A percentile compares a stretch with the other conserved stretches of the same genome.
Evolutionary conservation across 2,888 invertebrate species (phyloP).

Genomic region (Germaria angustata): DNA sequence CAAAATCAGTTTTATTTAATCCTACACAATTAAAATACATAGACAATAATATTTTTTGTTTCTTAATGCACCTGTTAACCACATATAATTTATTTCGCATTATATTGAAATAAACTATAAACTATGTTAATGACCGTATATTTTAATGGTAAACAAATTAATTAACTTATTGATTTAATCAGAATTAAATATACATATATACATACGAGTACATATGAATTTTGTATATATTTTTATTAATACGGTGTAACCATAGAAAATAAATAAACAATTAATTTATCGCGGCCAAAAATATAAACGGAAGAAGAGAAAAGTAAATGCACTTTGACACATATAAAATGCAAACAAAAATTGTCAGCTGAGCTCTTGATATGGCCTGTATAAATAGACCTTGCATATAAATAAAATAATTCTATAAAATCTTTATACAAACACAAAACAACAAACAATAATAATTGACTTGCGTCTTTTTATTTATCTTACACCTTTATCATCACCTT

Average conservation of each 20-base stretch:
- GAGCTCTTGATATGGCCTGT: too few species aligned
- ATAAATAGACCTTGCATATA: too few species aligned
- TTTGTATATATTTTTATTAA: background rate
- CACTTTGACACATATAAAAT: too few species aligned
- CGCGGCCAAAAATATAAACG: too few species aligned
- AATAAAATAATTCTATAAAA: too few species aligned
- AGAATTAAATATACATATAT: background rate
- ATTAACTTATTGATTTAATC: constrained; percentile 38
- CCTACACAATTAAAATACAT: background rate
- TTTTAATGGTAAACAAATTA: constrained; percentile 31
- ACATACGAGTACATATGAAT: background rate
- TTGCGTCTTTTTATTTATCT: too few species aligned
- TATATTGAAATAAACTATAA: constrained; percentile 27
- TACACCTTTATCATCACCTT: too few species aligned
- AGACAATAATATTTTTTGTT: background rate
- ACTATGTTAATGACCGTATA: constrained; percentile 16
- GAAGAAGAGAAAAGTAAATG: too few species aligned
- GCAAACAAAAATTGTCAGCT: too few species aligned
- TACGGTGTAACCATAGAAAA: background rate
- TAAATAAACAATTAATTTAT: background rate
- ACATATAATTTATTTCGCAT: constrained; percentile 2
- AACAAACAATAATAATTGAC: too few species aligned
- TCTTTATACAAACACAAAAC: too few species aligned
- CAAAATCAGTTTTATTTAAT: background rate
- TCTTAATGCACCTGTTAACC: background rate